These are phyloP conservation scores for Zaprionus gabonicus DNA, from an alignment of 1,140 invertebrate species.

Conservation along the genomic window DNA sequence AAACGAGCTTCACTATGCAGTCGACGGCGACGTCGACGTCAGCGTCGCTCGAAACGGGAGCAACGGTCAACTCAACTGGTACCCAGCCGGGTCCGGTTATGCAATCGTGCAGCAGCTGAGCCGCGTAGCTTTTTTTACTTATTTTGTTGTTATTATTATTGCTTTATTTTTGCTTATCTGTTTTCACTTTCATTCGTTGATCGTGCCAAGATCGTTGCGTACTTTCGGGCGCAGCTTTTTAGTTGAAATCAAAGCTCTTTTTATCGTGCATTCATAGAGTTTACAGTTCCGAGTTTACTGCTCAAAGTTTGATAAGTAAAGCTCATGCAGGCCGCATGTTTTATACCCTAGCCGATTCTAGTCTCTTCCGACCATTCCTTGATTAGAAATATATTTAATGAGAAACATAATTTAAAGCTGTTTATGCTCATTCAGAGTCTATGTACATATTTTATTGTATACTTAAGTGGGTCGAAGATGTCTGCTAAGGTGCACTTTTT, in stretches of 20 bases:
- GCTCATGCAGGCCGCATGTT: too few species aligned
- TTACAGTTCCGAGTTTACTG: not conserved
- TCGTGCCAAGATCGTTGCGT: slow-evolving; percentile 16
- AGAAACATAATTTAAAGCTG: too few species aligned
- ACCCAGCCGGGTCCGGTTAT: slow-evolving; percentile 42
- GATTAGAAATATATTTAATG: too few species aligned
- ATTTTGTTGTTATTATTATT: slow-evolving; percentile 34
- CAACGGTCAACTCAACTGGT: slow-evolving; percentile 49
- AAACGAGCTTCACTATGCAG: slow-evolving; percentile 78
- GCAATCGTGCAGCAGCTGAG: slow-evolving; percentile 50
- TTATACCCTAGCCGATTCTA: too few species aligned
- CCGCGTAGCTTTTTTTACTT: slow-evolving; percentile 28
- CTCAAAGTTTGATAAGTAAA: too few species aligned
- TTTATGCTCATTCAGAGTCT: too few species aligned
- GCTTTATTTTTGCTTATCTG: slow-evolving; percentile 44
- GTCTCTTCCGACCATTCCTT: too few species aligned
- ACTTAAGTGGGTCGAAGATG: too few species aligned
- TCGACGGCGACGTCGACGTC: slow-evolving; percentile 13
- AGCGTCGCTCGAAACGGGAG: slow-evolving; percentile 49
- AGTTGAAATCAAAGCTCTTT: slow-evolving; percentile 13
- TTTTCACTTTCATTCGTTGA: slow-evolving; percentile 77
- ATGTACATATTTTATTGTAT: too few species aligned
- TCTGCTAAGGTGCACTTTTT: too few species aligned
- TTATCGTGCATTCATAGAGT: not conserved
- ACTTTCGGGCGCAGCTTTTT: slow-evolving; percentile 51